These are phyloP conservation scores for Diorhabda sublineata DNA, from an alignment of 1,140 invertebrate species.

Conservation along the genomic window DNA sequence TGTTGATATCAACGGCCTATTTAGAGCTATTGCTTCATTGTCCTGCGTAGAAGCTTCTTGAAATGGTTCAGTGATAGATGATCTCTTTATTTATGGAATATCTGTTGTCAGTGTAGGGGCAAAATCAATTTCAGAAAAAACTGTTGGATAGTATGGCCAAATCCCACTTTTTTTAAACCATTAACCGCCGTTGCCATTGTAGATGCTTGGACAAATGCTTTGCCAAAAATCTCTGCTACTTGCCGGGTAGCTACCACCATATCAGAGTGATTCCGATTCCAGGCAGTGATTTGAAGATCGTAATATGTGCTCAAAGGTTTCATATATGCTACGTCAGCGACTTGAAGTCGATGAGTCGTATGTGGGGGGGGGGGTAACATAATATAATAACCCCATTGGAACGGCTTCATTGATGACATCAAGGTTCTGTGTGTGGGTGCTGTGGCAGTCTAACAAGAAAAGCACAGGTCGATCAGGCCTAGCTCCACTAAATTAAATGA, in stretches of 20 bases:
- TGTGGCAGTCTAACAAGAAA: conserved; percentile 31
- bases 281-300: too few species aligned
- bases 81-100: not conserved
- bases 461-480: not conserved
- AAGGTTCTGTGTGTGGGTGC: conserved; percentile 20
- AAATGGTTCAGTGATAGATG: not conserved
- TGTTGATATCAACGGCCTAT: too few species aligned
- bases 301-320: too few species aligned
- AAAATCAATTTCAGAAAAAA: conserved; percentile 1
- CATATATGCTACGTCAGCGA: too few species aligned
- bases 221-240: conserved; percentile 3
- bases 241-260: conserved; percentile 1
- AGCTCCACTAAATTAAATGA: too few species aligned
- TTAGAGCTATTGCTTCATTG: too few species aligned
- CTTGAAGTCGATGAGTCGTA: conserved; percentile 37
- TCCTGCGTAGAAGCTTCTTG: too few species aligned
- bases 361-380: too few species aligned
- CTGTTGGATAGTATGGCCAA: not conserved
- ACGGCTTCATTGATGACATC: conserved; percentile 21
- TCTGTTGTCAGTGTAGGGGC: not conserved
- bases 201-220: conserved; percentile 4
- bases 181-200: conserved; percentile 10
- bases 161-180: not conserved
- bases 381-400: conserved; percentile 23
- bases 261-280: conserved; percentile 29